These are phyloP conservation scores for Epinephelus awoara DNA, from an alignment of 2,797 vertebrate genomes.

Conservation along the genomic window DNA sequence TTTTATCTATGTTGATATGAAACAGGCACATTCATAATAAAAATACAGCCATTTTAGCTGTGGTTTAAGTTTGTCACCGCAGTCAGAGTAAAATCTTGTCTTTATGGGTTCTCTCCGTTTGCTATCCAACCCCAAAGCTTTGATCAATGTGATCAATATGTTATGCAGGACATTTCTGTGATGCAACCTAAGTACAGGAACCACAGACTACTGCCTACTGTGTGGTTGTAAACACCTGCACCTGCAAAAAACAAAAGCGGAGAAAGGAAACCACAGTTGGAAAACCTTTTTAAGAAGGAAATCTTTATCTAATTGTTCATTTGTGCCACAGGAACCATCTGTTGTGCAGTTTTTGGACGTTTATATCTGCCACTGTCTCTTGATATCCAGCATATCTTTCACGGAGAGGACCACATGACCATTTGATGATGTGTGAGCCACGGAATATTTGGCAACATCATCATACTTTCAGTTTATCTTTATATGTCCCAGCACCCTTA, in stretches of 20 bases:
- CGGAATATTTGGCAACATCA: neutral
- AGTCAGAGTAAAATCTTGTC: neutral
- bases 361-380: conserved; percentile 27
- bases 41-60: neutral
- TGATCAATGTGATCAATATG: neutral
- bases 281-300: neutral
- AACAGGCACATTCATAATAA: neutral
- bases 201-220: neutral
- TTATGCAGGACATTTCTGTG: neutral
- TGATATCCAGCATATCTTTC: neutral
- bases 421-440: neutral
- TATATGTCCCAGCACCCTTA: no score
- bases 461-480: neutral
- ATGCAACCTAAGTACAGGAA: neutral
- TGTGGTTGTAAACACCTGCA: neutral
- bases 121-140: neutral
- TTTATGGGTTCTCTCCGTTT: neutral
- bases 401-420: no score
- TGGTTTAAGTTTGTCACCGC: neutral
- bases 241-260: neutral
- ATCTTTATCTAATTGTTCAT: neutral
- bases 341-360: conserved; percentile 25
- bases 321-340: neutral
- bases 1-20: neutral
- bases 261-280: neutral